Evolutionary conservation across 2,797 vertebrate genomes (phyloP).

Genomic region (Apogon talboti): DNA sequence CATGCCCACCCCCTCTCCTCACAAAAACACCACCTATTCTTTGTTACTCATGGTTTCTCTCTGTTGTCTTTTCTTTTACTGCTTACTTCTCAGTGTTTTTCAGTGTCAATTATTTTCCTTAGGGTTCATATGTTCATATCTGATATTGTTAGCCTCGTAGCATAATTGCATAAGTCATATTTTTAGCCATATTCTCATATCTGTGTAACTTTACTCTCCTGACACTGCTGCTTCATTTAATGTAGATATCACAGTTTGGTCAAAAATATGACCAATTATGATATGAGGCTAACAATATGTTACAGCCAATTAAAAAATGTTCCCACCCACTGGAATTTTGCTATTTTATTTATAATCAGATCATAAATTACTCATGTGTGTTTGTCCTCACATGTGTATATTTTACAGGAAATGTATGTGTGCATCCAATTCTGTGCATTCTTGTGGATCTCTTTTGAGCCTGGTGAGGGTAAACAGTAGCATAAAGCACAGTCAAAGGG

Average conservation of each 20-base stretch:
- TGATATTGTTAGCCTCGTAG: background rate
- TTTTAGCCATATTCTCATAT: too few species aligned
- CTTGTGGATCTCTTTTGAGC: background rate
- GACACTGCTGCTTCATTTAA: too few species aligned
- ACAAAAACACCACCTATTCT: background rate
- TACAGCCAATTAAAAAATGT: constrained; percentile 39
- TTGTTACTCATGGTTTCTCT: background rate
- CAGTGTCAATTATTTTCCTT: background rate
- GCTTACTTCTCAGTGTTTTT: background rate
- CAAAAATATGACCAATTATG: too few species aligned
- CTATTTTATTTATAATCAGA: background rate
- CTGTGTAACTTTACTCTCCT: too few species aligned
- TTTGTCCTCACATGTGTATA: constrained; percentile 10
- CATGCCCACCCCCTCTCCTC: background rate
- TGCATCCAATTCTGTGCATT: constrained; percentile 1
- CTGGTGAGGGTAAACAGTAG: constrained; percentile 15
- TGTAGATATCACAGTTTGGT: too few species aligned
- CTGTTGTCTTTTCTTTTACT: background rate
- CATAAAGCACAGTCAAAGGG: constrained; percentile 24
- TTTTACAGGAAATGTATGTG: too few species aligned
- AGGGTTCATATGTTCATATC: background rate
- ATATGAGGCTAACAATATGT: background rate
- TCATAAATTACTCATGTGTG: background rate
- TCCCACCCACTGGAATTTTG: constrained; percentile 22
- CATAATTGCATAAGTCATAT: background rate